A percentile compares a stretch with the other conserved stretches of the same genome.
Evolutionary conservation across 2,888 invertebrate genomes (phyloP).

Genomic region (Yponomeuta cagnagella): DNA sequence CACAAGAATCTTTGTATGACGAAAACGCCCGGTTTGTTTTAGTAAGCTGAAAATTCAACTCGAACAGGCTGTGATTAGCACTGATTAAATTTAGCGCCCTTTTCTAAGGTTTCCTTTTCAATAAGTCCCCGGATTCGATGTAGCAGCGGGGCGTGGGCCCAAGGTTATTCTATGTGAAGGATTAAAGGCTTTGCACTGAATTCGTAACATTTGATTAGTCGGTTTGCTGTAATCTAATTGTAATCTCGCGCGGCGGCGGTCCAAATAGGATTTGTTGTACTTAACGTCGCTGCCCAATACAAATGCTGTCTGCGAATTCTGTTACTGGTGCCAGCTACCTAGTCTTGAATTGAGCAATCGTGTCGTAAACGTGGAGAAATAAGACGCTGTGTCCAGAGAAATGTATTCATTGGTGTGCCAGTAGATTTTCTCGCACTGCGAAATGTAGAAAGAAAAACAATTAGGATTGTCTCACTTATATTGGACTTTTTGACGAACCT

Average conservation of each 20-base stretch:
- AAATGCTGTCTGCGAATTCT: background rate
- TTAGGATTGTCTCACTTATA: too few species aligned
- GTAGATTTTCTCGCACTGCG: too few species aligned
- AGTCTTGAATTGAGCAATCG: background rate
- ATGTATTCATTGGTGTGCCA: background rate
- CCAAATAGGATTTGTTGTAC: background rate
- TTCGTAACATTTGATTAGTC: conserved; percentile 5
- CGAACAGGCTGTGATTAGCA: background rate
- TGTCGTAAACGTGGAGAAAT: background rate
- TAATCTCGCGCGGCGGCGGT: conserved; percentile 3
- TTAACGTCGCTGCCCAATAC: background rate
- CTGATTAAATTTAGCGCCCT: background rate
- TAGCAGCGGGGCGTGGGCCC: background rate
- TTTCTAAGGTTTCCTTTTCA: conserved; percentile 7
- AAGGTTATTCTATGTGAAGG: conserved; percentile 5
- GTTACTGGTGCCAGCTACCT: background rate
- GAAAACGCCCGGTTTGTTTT: too few species aligned
- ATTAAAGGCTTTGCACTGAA: background rate
- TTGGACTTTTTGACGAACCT: too few species aligned
- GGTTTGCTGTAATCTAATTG: conserved; percentile 12
- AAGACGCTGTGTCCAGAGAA: background rate
- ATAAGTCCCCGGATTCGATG: background rate
- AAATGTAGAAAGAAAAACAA: too few species aligned
- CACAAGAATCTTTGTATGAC: too few species aligned
- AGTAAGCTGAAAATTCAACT: too few species aligned